Evolutionary conservation across 2,888 invertebrate species (phyloP), one percentile per base, ranked within the genome.

Genomic region (Ophion obscuratus): DNA sequence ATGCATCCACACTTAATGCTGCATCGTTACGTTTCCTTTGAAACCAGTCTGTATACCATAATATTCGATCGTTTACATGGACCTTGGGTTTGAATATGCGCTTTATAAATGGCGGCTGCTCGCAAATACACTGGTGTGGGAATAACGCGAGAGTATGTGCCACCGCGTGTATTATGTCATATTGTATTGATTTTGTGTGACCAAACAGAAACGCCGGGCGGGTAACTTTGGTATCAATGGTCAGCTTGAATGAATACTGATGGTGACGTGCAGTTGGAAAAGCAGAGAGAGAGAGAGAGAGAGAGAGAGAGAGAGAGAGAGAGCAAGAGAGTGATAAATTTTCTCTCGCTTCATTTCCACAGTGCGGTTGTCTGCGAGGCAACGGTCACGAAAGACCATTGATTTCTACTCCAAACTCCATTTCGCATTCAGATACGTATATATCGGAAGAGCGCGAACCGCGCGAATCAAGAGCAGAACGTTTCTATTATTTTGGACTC

Each of bases 241-340:
- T 81, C 68, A 68, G 75, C 36, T 61, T 75, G 68, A 75, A 81
- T 81, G 81, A 81, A 81, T 75, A 68, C 47, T 75, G 81, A 81
- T 81, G 68, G 68, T 68, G 75, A 75, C 75, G 67, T 81, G 31
- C 68, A 68, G 59, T 61, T 75, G 81, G 75, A 67, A 81, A 67
- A 81, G 74, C 75, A 36, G 24, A 57, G 40, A 17, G 47, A n/a
- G 47, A 9, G 44, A 62, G 75, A 47, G 31, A 70, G 14, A 59
- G 59, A 40, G 24, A 74, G 40, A 31, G n/a, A 24, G 31, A 1
- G 47, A n/a, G 75, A 47, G 31, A 70, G 14, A 59, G 59, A 40
- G 24, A 74, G 40, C 11, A 17, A 31, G n/a, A 24, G 31, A 1
- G 47, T 53, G 73, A 59, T 73, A 61, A 53, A 81, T 67, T 68